Evolutionary conservation across 2,888 invertebrate species (phyloP).

Genomic region (Allophyes oxyacanthae): DNA sequence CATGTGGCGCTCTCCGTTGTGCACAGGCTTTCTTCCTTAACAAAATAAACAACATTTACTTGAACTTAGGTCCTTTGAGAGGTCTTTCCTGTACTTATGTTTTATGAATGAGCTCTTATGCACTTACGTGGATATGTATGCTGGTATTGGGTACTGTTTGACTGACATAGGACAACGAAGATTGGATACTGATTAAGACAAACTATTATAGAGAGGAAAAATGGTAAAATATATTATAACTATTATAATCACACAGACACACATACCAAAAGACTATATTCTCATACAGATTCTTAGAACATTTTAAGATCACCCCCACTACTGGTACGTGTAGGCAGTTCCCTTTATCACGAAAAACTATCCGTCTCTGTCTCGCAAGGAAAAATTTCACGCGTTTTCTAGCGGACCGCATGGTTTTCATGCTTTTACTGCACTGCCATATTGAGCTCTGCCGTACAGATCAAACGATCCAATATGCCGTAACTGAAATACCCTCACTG

Average conservation of each 20-base stretch:
- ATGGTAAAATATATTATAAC: conserved; percentile 28
- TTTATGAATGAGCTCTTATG: conserved; percentile 86
- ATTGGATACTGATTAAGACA: conserved; percentile 4
- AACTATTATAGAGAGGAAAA: conserved; percentile 5
- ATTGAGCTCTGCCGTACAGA: conserved; percentile 52
- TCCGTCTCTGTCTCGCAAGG: conserved; percentile 81
- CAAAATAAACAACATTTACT: conserved; percentile 89
- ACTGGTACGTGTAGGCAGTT: conserved; percentile 82
- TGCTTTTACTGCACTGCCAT: conserved; percentile 50
- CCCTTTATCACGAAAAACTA: conserved; percentile 85
- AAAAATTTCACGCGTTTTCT: conserved; percentile 83
- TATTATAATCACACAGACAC: conserved; percentile 42
- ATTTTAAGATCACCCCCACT: conserved; percentile 87
- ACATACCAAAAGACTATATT: conserved; percentile 60
- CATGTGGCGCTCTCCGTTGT: conserved; percentile 87
- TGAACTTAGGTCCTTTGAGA: conserved; percentile 87
- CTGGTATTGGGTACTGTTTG: conserved; percentile 40
- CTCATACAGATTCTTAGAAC: conserved; percentile 73
- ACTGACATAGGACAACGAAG: conserved; percentile 23
- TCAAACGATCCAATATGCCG: conserved; percentile 51
- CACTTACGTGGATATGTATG: conserved; percentile 70
- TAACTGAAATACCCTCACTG: conserved; percentile 41
- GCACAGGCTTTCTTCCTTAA: conserved; percentile 86
- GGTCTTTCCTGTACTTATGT: conserved; percentile 79
- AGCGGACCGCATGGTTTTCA: conserved; percentile 73